A percentile compares a stretch with the other conserved stretches of the same genome.
These are phyloP conservation scores for Rosalia funebris DNA, from an alignment of 2,888 invertebrate genomes.

Conservation along the genomic window DNA sequence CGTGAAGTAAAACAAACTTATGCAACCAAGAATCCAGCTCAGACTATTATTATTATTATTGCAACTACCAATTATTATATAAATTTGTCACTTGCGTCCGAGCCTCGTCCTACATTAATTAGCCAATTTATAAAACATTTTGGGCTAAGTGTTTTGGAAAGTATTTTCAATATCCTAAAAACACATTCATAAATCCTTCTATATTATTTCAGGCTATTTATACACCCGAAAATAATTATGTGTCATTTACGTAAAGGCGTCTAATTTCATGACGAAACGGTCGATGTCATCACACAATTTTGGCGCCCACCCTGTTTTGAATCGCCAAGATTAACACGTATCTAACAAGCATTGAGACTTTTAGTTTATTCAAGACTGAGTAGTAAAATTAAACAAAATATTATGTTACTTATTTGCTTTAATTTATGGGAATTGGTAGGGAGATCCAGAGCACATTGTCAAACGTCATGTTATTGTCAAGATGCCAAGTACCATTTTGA, in stretches of 20 bases:
- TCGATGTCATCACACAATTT: conserved; percentile 17
- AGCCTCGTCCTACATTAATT: too few species aligned
- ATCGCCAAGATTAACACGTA: background rate
- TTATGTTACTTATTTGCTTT: background rate
- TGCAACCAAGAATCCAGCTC: too few species aligned
- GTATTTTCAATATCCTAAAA: too few species aligned
- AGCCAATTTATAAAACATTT: too few species aligned
- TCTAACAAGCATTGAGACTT: background rate
- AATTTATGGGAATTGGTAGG: background rate
- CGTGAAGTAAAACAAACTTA: too few species aligned
- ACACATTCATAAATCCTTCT: background rate
- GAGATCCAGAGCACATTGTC: background rate
- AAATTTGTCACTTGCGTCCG: too few species aligned
- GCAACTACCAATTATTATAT: too few species aligned
- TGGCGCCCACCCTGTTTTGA: conserved; percentile 15
- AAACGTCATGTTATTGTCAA: conserved; percentile 22
- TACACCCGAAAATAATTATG: conserved; percentile 2
- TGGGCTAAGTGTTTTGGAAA: too few species aligned
- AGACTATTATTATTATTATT: too few species aligned
- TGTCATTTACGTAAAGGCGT: conserved; percentile 8
- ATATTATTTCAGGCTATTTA: conserved; percentile 1
- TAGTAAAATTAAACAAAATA: background rate
- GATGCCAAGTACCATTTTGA: conserved; percentile 39
- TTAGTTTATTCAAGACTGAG: background rate
- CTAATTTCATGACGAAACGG: conserved; percentile 18